Base-by-base conservation (phyloP, 2,797 vertebrate genomes). In the Gymnodraco acuticeps region DNA sequence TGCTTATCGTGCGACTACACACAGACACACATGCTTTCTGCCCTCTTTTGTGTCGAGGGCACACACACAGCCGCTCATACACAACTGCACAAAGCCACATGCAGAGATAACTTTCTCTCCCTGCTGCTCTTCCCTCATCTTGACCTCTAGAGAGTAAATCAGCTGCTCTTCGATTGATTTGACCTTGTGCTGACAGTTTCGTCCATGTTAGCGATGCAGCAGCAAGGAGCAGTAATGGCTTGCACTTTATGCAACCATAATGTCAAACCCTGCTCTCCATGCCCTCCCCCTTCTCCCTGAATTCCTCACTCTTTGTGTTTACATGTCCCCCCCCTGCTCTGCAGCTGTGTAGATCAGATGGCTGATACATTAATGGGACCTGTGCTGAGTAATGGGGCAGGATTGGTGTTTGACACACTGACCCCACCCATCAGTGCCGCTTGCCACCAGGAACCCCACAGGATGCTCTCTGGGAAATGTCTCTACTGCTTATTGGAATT, bases 381-480 rank as follows among this genome's bases (percentile, higher is more conserved):
- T 73, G 68, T 82, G 88, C 91, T 93, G 91, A 94, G 91, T 92
- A 92, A 93, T 91, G 89, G 89, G 86, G 66, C 82, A 87, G 86
- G 82, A 89, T 86, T 81, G 85, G 60, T 88, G 89, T 83, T 91
- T 93, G 90, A 92, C 91, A 92, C 79, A 71, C 41, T 84, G 86
- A 92, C 92, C 91, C 91, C 91, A 59, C 91, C 89, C 81, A 80
- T 92, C 89, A 84, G 84, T 66, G 80, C 86, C 60, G 75, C 79
- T 74, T 27, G 75, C 86, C 85, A 91, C 83, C 78, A 87, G 82
- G 75, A 89, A 71, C 81, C 86, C 80, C 80, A 85, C 90, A 86
- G 91, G 91, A 93, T 74, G 73, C 89, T 88, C 89, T 88, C 90
- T 92, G 91, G 91, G 90, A 95, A 94, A 92, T 83, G 91, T 93